A percentile compares a stretch with the other conserved stretches of the same genome.
Conservation (phyloP, 1,140 invertebrate species). For the Papilio helenus region DNA sequence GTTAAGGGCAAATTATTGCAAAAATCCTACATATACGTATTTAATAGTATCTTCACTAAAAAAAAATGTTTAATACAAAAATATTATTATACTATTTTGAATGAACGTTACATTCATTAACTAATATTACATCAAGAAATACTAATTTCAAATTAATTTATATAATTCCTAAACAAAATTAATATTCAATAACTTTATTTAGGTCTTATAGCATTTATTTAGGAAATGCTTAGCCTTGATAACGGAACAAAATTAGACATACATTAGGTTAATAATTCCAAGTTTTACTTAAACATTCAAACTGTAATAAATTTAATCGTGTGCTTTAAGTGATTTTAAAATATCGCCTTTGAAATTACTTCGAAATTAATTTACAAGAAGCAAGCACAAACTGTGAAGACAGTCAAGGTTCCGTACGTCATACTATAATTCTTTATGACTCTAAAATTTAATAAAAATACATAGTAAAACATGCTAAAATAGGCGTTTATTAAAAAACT, state of each 20-base stretch:
- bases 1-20: constrained; percentile 49
- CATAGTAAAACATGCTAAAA: background rate
- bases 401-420: background rate
- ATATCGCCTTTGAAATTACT: constrained; percentile 11
- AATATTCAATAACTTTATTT: background rate
- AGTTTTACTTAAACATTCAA: background rate
- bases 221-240: background rate
- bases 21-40: background rate
- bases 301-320: constrained; percentile 7
- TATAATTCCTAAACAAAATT: background rate
- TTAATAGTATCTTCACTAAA: background rate
- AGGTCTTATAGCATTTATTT: background rate
- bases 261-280: background rate
- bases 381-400: background rate
- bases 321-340: constrained; percentile 8
- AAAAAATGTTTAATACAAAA: background rate
- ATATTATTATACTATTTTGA: too few species aligned
- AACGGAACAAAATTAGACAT: background rate
- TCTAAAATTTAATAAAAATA: background rate
- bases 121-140: too few species aligned
- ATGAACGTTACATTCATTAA: too few species aligned
- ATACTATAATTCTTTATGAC: background rate
- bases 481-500: too few species aligned
- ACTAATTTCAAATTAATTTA: too few species aligned
- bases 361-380: constrained; percentile 17